These are phyloP conservation scores for Distichodus sexfasciatus DNA, from an alignment of 2,797 vertebrate species.

Conservation along the genomic window DNA sequence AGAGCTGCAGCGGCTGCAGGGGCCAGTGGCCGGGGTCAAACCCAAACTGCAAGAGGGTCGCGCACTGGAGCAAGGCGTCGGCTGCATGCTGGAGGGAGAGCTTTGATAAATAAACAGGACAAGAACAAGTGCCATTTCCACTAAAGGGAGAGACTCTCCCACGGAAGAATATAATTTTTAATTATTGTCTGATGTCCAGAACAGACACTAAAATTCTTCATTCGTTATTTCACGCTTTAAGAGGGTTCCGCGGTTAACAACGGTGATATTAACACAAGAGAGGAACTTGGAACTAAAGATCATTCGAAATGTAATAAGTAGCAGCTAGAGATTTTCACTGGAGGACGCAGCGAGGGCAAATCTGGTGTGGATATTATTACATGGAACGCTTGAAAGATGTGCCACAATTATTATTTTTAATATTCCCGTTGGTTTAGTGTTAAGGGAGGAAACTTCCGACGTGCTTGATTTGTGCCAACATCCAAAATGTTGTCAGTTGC, in stretches of 20 bases:
- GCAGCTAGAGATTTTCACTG: slow-evolving; percentile 66
- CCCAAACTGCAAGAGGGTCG: slow-evolving; percentile 57
- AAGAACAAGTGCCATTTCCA: slow-evolving; percentile 30
- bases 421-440: slow-evolving; percentile 70
- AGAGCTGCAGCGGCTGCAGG: slow-evolving; percentile 80
- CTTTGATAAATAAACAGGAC: slow-evolving; percentile 49
- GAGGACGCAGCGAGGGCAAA: no score
- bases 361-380: slow-evolving; percentile 68
- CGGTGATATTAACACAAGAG: slow-evolving; percentile 55
- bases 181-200: slow-evolving; percentile 12
- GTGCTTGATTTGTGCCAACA: slow-evolving; percentile 76
- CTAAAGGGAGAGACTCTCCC: not conserved
- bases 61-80: slow-evolving; percentile 71
- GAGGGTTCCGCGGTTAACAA: not conserved
- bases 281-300: slow-evolving; percentile 16
- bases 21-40: slow-evolving; percentile 56
- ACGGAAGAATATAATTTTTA: not conserved
- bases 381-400: slow-evolving; percentile 66
- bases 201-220: slow-evolving; percentile 27
- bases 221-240: slow-evolving; percentile 3
- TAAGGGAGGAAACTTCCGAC: slow-evolving; percentile 65
- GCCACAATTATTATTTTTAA: slow-evolving; percentile 63
- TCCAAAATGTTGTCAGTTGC: slow-evolving; percentile 56
- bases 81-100: slow-evolving; percentile 74
- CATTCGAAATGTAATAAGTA: slow-evolving; percentile 59